These are phyloP conservation scores for Lepilemur ruficaudatus DNA, from an alignment of 2,797 vertebrate species.

Conservation along the genomic window DNA sequence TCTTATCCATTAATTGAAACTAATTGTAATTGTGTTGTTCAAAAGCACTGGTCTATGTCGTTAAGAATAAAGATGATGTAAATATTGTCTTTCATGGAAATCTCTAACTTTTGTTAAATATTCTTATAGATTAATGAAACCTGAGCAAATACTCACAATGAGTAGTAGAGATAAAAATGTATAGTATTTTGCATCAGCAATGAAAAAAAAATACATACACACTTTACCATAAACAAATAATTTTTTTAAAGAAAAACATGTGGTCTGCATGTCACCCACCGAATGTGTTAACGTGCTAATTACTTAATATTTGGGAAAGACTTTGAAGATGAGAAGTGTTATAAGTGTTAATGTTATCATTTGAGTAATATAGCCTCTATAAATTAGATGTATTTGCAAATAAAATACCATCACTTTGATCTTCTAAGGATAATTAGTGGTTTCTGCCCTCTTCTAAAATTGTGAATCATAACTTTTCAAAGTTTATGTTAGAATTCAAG, in stretches of 20 bases:
- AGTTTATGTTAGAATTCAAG: neutral
- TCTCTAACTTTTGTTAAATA: neutral
- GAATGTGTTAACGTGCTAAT: constrained; percentile 50
- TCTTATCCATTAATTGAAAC: constrained; percentile 43
- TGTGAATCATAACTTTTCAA: constrained; percentile 30
- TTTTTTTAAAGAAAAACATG: neutral
- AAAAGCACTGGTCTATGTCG: neutral
- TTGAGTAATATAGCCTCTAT: neutral
- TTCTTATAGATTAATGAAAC: neutral
- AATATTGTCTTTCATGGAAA: neutral
- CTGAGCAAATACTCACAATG: neutral
- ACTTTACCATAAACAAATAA: neutral
- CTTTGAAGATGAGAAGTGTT: constrained; percentile 57
- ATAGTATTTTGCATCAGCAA: neutral
- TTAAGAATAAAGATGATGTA: neutral
- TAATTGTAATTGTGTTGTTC: neutral
- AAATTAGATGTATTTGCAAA: constrained; percentile 36
- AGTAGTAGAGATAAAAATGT: neutral
- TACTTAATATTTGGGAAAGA: constrained; percentile 39
- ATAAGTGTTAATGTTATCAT: constrained; percentile 45
- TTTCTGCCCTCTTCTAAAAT: neutral
- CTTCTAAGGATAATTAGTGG: constrained; percentile 45
- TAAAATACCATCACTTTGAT: constrained; percentile 47
- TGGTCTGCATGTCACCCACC: neutral
- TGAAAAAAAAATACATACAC: neutral